Conservation (phyloP, 2,797 vertebrate genomes). For the Eospalax fontanierii region DNA sequence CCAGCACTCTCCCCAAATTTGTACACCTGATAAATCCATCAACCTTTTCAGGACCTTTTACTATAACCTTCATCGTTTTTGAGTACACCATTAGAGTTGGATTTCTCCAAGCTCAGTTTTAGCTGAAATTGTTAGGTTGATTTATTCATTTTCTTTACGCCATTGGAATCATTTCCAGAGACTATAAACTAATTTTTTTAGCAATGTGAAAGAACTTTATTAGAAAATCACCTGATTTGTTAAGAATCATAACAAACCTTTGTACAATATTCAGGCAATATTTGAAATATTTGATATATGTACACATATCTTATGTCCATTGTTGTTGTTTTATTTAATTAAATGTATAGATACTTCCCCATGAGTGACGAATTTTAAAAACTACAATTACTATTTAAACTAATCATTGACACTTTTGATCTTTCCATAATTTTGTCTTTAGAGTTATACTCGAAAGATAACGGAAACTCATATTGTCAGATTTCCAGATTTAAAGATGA, state of each 20-base stretch:
- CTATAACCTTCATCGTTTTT: not conserved
- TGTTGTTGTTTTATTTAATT: not conserved
- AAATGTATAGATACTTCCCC: not conserved
- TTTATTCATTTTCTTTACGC: not conserved
- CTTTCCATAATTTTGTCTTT: conserved; percentile 72
- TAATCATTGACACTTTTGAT: conserved; percentile 41
- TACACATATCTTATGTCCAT: not conserved
- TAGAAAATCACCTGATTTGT: not conserved
- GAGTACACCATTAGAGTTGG: not conserved
- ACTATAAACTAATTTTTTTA: not conserved
- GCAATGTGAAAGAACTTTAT: not conserved
- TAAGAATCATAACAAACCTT: conserved; percentile 10
- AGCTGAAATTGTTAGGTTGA: not conserved
- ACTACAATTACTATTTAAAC: conserved; percentile 50
- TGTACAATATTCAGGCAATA: not conserved
- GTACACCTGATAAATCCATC: not conserved
- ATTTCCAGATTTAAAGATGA: conserved; percentile 79
- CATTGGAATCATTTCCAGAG: not conserved
- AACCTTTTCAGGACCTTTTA: not conserved
- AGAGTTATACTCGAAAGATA: conserved; percentile 75
- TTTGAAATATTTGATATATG: conserved; percentile 2
- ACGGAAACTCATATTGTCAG: conserved; percentile 24
- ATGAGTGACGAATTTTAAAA: conserved; percentile 39
- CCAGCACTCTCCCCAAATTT: not conserved
- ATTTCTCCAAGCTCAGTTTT: not conserved